Percentiles rank a stretch among this genome's conserved stretches.
These are phyloP conservation scores for Matsumurasca onukii DNA, from an alignment of 1,140 invertebrate genomes.

Conservation along the genomic window DNA sequence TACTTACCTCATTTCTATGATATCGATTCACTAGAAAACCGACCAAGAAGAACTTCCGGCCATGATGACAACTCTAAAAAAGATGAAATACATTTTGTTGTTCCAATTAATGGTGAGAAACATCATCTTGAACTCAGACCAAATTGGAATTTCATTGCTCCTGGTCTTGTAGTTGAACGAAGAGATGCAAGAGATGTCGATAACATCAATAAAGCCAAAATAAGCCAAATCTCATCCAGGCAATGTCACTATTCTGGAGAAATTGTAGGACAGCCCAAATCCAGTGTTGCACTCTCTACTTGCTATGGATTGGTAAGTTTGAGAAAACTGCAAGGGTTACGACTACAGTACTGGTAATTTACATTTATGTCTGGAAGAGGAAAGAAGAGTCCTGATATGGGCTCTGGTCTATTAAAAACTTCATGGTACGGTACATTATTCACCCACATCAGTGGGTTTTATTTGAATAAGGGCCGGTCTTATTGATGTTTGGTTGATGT, in stretches of 20 bases:
- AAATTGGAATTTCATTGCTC: slow-evolving; percentile 65
- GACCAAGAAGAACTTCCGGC: slow-evolving; percentile 16
- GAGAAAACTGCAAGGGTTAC: no score
- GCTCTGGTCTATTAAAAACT: no score
- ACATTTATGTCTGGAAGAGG: no score
- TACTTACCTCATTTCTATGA: slow-evolving; percentile 31
- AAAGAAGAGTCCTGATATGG: no score
- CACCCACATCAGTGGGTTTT: no score
- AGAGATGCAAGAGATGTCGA: slow-evolving; percentile 52
- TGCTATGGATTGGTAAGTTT: slow-evolving; percentile 75
- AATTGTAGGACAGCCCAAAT: slow-evolving; percentile 61
- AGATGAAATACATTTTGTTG: slow-evolving; percentile 22
- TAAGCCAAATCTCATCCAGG: slow-evolving; percentile 37
- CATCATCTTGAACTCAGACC: slow-evolving; percentile 50
- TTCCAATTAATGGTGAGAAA: slow-evolving; percentile 25
- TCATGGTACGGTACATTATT: no score
- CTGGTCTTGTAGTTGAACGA: slow-evolving; percentile 69
- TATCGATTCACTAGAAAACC: not conserved
- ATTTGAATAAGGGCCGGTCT: no score
- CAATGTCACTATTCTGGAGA: slow-evolving; percentile 68
- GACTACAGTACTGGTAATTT: no score
- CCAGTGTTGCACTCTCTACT: slow-evolving; percentile 65
- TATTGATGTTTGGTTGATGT: no score
- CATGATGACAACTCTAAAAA: not conserved
- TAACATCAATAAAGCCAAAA: slow-evolving; percentile 41